Percentiles rank a stretch among this genome's conserved stretches.
Conservation (phyloP, 2,113 vertebrate species). For the Sapajus apella region DNA sequence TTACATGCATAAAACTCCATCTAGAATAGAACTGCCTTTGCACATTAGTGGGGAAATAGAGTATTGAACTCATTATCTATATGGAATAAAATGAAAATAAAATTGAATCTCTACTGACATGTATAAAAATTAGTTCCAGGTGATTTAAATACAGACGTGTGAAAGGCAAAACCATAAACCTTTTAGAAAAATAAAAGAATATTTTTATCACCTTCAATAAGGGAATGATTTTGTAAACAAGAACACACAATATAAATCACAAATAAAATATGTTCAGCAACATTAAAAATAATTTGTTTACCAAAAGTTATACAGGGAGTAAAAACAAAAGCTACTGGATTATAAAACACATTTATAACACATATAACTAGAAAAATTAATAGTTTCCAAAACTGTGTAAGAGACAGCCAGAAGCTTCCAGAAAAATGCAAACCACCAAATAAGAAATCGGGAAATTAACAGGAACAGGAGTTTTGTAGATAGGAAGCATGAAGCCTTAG, state of each 20-base stretch:
- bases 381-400: neutral
- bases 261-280: neutral
- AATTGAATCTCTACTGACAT: neutral
- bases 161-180: neutral
- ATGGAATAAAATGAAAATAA: neutral
- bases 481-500: neutral
- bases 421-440: neutral
- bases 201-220: neutral
- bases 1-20: neutral
- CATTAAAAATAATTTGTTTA: slow-evolving; percentile 9
- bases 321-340: neutral
- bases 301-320: neutral
- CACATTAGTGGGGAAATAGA: neutral
- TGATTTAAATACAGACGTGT: neutral
- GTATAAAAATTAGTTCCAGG: neutral
- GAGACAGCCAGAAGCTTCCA: neutral
- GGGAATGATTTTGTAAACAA: neutral
- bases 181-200: neutral
- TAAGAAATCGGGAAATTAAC: neutral
- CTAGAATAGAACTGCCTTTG: neutral
- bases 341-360: neutral
- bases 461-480: neutral
- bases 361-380: neutral
- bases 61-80: neutral
- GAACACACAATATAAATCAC: neutral